phyloP scores from a whole-genome alignment of 2,888 invertebrate species.

The Biston betularia region DNA sequence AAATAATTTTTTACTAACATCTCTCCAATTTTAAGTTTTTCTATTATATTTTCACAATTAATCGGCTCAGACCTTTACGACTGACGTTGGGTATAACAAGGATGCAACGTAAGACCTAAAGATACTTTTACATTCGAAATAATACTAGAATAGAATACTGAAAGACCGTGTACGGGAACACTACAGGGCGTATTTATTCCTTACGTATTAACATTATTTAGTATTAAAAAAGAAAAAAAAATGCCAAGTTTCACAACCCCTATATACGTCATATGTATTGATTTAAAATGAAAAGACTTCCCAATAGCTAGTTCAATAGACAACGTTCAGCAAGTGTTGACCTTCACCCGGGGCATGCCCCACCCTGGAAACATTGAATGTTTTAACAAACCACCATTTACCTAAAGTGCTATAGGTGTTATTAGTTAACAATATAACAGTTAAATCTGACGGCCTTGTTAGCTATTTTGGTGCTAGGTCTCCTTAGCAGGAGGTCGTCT shows the following conservation, averaged over 20 bases:
- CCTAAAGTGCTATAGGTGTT: background rate
- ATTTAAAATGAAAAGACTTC: constrained; percentile 28
- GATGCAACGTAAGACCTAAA: too few relatives aligned
- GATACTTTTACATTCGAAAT: background rate
- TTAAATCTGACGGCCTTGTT: background rate
- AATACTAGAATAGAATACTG: background rate
- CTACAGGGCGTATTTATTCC: background rate
- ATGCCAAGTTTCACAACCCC: constrained; percentile 1
- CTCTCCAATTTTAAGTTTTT: background rate
- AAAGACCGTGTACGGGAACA: background rate
- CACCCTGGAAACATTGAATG: constrained; percentile 29
- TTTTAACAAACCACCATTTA: constrained; percentile 30
- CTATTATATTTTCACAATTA: background rate
- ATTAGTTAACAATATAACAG: background rate
- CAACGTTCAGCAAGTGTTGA: constrained; percentile 29
- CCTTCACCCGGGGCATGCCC: constrained; percentile 28
- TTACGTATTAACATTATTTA: background rate
- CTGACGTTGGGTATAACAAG: too few relatives aligned
- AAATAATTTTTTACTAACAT: background rate
- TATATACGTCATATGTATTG: constrained; percentile 30
- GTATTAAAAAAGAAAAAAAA: too few relatives aligned
- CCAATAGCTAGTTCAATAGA: constrained; percentile 1
- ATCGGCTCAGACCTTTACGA: background rate
- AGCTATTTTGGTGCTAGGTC: too few relatives aligned
- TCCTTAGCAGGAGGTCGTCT: too few relatives aligned